Evolutionary conservation across 2,113 vertebrate species (phyloP).

Genomic region (Desmodus rotundus): DNA sequence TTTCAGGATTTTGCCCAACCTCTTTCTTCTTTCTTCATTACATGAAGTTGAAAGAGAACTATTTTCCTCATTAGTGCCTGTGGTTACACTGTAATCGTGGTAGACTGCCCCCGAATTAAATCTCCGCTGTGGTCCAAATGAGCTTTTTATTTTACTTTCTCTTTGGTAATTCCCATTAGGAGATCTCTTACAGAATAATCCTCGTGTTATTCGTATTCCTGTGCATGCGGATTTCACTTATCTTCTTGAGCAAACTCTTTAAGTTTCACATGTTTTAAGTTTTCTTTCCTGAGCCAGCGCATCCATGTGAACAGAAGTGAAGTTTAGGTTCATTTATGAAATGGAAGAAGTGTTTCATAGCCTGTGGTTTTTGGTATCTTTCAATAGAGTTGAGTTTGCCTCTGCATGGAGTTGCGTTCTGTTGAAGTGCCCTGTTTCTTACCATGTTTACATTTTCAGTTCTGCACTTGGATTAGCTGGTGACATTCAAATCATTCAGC

Average conservation of each 20-base stretch:
- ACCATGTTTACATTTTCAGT: conserved; percentile 38
- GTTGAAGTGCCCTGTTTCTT: background rate
- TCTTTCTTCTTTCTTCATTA: background rate
- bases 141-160: background rate
- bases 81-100: background rate
- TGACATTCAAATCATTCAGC: conserved; percentile 4
- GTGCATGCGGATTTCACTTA: background rate
- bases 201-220: background rate
- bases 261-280: background rate
- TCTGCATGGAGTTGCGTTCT: background rate
- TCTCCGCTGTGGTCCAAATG: background rate
- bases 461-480: conserved; percentile 15
- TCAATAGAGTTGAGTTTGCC: background rate
- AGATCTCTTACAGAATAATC: background rate
- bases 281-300: background rate
- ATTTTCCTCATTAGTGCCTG: conserved; percentile 32
- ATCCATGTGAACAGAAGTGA: background rate
- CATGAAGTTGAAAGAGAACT: conserved; percentile 5
- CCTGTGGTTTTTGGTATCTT: background rate
- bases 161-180: background rate
- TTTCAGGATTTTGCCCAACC: conserved; percentile 26
- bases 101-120: background rate
- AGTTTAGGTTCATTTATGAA: background rate
- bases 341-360: background rate
- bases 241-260: background rate